A percentile compares a stretch with the other conserved stretches of the same genome.
Conservation (phyloP, 2,113 vertebrate species). For the Cyprinus carpio region DNA sequence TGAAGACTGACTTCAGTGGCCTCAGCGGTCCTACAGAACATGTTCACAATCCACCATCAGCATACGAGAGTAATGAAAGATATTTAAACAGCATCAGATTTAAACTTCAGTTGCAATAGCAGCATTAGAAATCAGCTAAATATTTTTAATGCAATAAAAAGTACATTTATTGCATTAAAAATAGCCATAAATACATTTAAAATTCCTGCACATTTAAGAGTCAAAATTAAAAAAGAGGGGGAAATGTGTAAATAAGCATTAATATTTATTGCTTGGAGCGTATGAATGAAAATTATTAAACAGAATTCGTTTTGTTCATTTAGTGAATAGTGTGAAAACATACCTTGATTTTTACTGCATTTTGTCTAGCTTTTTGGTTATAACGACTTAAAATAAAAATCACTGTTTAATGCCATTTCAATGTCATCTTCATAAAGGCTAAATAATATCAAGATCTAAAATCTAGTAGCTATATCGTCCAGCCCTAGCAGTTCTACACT, state of each 20-base stretch:
- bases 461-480: neutral
- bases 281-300: neutral
- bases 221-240: neutral
- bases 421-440: neutral
- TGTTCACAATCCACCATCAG: neutral
- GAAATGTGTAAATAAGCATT: neutral
- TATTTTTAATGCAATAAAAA: no score
- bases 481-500: neutral
- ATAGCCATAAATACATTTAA: neutral
- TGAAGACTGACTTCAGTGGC: no score
- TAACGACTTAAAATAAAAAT: neutral
- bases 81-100: neutral
- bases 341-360: neutral
- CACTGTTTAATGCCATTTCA: neutral
- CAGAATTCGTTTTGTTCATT: neutral
- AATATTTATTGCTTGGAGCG: neutral
- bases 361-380: neutral
- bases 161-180: no score
- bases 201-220: neutral
- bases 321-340: neutral
- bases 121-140: no score
- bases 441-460: slow-evolving; percentile 52
- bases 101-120: no score
- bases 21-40: neutral
- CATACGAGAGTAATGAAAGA: no score